Conservation (phyloP, 2,888 invertebrate species). For the Heliconius charithonia region DNA sequence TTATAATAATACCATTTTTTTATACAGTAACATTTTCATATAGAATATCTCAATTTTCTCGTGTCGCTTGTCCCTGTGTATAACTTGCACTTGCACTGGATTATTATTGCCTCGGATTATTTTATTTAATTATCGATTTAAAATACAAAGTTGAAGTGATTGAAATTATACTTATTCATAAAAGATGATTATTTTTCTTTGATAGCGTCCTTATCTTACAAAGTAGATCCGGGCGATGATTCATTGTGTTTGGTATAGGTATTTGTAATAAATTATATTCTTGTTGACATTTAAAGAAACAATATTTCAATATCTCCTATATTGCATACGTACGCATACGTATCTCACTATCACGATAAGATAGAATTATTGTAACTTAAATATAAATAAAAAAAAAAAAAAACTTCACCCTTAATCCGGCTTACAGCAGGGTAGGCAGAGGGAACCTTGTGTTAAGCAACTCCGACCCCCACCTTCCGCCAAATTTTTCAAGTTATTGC, state of each 20-base stretch:
- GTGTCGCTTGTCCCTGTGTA: no score
- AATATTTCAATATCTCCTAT: no score
- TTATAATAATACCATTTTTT: no score
- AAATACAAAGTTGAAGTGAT: background rate
- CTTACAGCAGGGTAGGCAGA: no score
- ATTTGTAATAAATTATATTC: background rate
- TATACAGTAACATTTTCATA: no score
- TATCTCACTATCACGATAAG: background rate
- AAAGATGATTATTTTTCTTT: background rate
- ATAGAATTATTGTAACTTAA: background rate
- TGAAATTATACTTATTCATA: background rate
- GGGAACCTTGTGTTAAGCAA: no score
- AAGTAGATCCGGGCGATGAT: background rate
- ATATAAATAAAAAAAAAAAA: background rate
- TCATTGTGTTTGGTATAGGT: conserved; percentile 9
- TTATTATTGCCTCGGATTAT: background rate
- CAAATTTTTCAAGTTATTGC: no score
- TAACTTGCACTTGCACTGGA: no score
- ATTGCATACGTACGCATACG: no score
- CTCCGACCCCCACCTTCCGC: no score
- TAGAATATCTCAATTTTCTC: no score
- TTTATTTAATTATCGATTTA: conserved; percentile 7
- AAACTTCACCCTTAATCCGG: no score
- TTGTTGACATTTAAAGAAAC: background rate
- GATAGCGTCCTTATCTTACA: background rate